Conservation (phyloP, 2,888 invertebrate species). For the Ichneumon xanthorius region DNA sequence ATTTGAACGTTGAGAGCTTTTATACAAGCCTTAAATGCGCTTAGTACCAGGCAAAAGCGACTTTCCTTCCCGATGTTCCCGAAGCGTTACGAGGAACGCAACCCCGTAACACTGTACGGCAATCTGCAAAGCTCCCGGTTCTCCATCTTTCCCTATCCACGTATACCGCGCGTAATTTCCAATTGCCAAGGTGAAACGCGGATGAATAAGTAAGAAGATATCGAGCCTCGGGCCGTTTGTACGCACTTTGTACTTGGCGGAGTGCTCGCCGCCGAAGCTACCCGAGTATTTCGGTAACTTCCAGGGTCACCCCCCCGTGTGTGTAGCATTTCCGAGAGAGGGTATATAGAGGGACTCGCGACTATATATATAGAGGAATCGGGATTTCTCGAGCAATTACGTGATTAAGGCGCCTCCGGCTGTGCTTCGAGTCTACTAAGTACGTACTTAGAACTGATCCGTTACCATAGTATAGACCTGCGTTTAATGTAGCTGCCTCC, state of each 20-base stretch:
- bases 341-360: constrained; percentile 5
- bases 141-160: constrained; percentile 34
- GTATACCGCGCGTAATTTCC: constrained; percentile 67
- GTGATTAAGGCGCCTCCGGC: constrained; percentile 71
- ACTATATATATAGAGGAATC: constrained; percentile 49
- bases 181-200: constrained; percentile 77
- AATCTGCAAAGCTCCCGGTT: constrained; percentile 31
- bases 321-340: constrained; percentile 51
- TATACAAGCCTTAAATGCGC: constrained; percentile 73
- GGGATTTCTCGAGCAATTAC: constrained; percentile 84
- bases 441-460: constrained; percentile 82
- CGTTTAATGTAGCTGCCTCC: constrained; percentile 17
- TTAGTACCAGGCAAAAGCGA: constrained; percentile 38
- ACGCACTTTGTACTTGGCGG: constrained; percentile 82
- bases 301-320: constrained; percentile 51
- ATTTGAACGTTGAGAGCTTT: constrained; percentile 65
- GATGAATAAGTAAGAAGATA: constrained; percentile 84
- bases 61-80: constrained; percentile 1
- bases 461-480: constrained; percentile 78
- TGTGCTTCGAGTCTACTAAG: constrained; percentile 78
- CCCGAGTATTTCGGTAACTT: constrained; percentile 56
- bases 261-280: constrained; percentile 68
- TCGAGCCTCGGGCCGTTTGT: constrained; percentile 81
- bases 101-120: constrained; percentile 23
- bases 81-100: constrained; percentile 35